Evolutionary conservation across 2,113 vertebrate species (phyloP).

Genomic region (Crotalus horridus): DNA sequence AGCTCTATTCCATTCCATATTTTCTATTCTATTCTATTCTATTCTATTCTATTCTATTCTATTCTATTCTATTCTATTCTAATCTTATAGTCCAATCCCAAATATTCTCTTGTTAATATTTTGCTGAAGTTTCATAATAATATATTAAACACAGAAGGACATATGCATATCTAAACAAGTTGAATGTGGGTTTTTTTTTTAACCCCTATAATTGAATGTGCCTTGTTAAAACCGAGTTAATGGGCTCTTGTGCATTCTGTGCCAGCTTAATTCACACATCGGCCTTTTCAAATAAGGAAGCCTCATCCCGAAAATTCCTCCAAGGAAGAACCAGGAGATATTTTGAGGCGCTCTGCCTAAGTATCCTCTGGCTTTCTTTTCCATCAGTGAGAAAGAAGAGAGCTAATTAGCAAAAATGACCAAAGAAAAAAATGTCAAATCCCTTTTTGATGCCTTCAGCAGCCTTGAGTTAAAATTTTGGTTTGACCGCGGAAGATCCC

Average conservation of each 20-base stretch:
- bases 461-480: slow-evolving; percentile 40
- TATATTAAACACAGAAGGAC: not conserved
- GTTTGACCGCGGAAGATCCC: fast-evolving
- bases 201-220: not conserved
- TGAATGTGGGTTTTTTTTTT: not conserved
- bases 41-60: no score
- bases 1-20: no score
- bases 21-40: no score
- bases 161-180: not conserved
- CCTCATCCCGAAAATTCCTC: not conserved
- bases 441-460: slow-evolving; percentile 49
- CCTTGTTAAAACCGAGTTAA: no score
- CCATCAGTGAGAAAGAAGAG: slow-evolving; percentile 37
- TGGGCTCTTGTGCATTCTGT: not conserved
- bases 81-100: no score
- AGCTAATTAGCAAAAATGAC: slow-evolving; percentile 64
- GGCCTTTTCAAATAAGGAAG: not conserved
- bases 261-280: not conserved
- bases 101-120: not conserved
- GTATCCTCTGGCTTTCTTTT: not conserved
- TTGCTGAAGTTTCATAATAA: not conserved
- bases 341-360: not conserved
- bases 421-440: slow-evolving; percentile 47
- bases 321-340: not conserved
- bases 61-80: no score